phyloP scores from a whole-genome alignment of 1,140 invertebrate species.

The Drosophila bipectinata region DNA sequence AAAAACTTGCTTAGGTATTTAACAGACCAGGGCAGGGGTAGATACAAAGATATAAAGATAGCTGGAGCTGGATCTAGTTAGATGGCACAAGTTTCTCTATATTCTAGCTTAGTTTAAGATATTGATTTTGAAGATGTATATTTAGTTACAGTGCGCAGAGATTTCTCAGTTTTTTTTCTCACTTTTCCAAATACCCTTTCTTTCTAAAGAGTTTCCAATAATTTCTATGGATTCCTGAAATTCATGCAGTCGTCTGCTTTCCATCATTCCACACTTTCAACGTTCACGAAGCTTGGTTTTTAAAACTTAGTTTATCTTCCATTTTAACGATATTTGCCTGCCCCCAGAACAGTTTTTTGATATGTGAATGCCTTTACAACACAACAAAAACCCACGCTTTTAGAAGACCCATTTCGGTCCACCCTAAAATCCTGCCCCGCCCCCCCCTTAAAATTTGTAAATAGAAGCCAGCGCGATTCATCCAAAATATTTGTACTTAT shows the following conservation, averaged over 20 bases:
- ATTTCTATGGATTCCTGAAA: conserved; percentile 44
- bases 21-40: not conserved
- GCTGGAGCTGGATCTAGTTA: conserved; percentile 11
- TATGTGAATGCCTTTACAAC: conserved; percentile 42
- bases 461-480: conserved; percentile 23
- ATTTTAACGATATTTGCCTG: conserved; percentile 38
- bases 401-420: conserved; percentile 19
- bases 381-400: conserved; percentile 27
- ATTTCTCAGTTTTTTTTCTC: conserved; percentile 24
- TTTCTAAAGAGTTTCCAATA: conserved; percentile 4
- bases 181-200: not conserved
- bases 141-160: conserved; percentile 26
- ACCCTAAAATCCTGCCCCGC: conserved; percentile 1
- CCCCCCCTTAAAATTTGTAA: conserved; percentile 41
- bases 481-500: conserved; percentile 40
- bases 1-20: conserved; percentile 35
- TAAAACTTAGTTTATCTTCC: conserved; percentile 13
- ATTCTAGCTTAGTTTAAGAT: conserved; percentile 35
- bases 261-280: conserved; percentile 31
- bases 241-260: conserved; percentile 44
- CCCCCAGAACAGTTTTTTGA: conserved; percentile 32
- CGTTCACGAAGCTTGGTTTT: conserved; percentile 38
- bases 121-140: conserved; percentile 12
- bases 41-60: conserved; percentile 11
- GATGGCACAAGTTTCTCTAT: not conserved